Evolutionary conservation across 2,797 vertebrate species (phyloP).

Genomic region (Fistularia tabacaria): DNA sequence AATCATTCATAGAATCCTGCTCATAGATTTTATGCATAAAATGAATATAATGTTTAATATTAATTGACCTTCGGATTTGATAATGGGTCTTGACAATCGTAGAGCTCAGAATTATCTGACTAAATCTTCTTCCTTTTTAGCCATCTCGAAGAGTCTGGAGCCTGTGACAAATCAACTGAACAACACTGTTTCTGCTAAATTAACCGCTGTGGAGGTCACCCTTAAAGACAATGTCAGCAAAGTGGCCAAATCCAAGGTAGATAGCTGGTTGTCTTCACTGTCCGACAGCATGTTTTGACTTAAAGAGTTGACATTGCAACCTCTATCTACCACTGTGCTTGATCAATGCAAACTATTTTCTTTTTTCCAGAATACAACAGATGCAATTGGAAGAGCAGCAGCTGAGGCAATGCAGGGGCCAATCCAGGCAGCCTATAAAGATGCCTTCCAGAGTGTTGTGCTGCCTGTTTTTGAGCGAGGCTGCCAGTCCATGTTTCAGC

Average conservation of each 20-base stretch:
- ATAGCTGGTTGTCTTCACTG: not conserved
- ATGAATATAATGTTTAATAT: too few relatives aligned
- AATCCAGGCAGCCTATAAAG: slow-evolving; percentile 91
- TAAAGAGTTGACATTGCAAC: not conserved
- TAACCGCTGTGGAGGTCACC: slow-evolving; percentile 85
- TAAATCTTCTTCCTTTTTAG: slow-evolving; percentile 59
- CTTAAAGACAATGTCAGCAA: slow-evolving; percentile 92
- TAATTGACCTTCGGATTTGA: not conserved
- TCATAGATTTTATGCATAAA: too few relatives aligned
- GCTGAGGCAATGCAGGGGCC: slow-evolving; percentile 92
- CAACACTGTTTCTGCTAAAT: slow-evolving; percentile 83
- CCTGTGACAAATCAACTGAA: slow-evolving; percentile 86
- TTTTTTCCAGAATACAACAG: slow-evolving; percentile 84
- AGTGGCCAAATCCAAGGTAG: slow-evolving; percentile 95
- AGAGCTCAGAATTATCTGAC: slow-evolving; percentile 3
- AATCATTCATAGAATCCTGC: too few relatives aligned
- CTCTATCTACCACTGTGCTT: not conserved
- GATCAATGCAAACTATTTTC: not conserved
- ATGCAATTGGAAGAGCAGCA: slow-evolving; percentile 87
- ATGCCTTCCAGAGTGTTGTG: slow-evolving; percentile 90
- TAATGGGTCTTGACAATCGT: not conserved
- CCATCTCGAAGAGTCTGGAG: slow-evolving; percentile 91
- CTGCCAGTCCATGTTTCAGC: slow-evolving; percentile 99
- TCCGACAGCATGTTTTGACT: not conserved
- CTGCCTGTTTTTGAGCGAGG: slow-evolving; percentile 94